phyloP scores from a whole-genome alignment of 2,113 vertebrate genomes.

The Psilopsiagon aymara region DNA sequence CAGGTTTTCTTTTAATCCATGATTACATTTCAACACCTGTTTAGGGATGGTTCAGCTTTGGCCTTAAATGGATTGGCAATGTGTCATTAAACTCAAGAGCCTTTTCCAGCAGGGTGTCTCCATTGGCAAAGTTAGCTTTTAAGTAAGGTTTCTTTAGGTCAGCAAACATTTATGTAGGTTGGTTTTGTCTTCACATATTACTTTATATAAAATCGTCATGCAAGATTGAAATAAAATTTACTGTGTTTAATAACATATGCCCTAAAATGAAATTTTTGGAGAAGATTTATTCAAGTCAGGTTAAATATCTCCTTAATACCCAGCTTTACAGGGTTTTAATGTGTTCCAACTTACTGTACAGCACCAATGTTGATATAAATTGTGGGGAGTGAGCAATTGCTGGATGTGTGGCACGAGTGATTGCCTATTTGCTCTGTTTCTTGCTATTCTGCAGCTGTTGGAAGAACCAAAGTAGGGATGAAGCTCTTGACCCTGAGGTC shows the following conservation, averaged over 20 bases:
- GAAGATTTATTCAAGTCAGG: neutral
- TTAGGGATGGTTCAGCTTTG: conserved; percentile 59
- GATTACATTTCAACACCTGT: conserved; percentile 62
- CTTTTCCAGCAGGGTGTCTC: conserved; percentile 45
- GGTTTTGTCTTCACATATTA: neutral
- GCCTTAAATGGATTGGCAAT: conserved; percentile 20
- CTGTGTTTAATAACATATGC: neutral
- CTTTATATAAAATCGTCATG: neutral
- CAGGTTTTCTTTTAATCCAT: conserved; percentile 58
- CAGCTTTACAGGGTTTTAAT: neutral
- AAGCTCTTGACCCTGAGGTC: conserved; percentile 60
- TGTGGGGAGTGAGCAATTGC: neutral
- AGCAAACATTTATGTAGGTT: neutral
- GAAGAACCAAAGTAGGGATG: conserved; percentile 43
- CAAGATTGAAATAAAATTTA: neutral
- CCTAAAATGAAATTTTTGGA: neutral
- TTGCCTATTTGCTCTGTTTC: conserved; percentile 49
- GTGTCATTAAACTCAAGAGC: conserved; percentile 53
- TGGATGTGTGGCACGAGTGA: conserved; percentile 20
- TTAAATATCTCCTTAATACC: neutral
- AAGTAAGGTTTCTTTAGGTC: conserved; percentile 24
- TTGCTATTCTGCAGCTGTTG: conserved; percentile 36
- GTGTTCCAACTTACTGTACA: neutral
- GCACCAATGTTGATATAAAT: neutral
- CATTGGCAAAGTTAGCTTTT: conserved; percentile 40